Percentiles rank a stretch among this genome's conserved stretches.
phyloP scores from a whole-genome alignment of 2,113 vertebrate genomes.

The Oryzias woworae region DNA sequence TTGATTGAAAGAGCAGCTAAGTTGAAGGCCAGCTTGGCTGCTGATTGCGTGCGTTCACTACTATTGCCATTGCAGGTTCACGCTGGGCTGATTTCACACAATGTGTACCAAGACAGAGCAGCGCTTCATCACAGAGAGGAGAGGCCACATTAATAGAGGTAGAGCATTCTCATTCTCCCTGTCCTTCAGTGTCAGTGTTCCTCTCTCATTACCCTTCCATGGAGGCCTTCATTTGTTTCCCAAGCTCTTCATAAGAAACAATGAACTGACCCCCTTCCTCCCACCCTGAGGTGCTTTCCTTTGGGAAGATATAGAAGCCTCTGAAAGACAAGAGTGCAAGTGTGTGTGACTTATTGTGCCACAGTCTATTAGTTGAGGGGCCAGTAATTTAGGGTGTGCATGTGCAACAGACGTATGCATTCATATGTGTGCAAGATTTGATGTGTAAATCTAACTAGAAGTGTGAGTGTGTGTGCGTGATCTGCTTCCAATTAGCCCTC shows the following conservation, averaged over 20 bases:
- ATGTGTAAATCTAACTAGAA: constrained; percentile 57
- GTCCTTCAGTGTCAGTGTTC: constrained; percentile 32
- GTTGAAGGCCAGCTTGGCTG: constrained; percentile 21
- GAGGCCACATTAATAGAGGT: constrained; percentile 58
- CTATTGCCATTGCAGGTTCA: constrained; percentile 59
- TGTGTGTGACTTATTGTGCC: constrained; percentile 60
- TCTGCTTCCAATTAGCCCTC: constrained; percentile 68
- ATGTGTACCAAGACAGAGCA: constrained; percentile 34
- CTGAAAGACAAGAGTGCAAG: constrained; percentile 57
- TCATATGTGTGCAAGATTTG: constrained; percentile 40
- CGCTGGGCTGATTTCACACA: constrained; percentile 60
- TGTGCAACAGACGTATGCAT: constrained; percentile 32
- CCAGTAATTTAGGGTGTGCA: constrained; percentile 58
- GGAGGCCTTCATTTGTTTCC: constrained; percentile 62
- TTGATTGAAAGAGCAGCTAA: constrained; percentile 36
- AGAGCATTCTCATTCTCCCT: constrained; percentile 47
- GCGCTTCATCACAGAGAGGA: constrained; percentile 41
- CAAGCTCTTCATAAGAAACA: constrained; percentile 69
- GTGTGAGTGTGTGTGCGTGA: constrained; percentile 62
- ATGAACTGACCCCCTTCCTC: constrained; percentile 67
- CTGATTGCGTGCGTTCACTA: constrained; percentile 26
- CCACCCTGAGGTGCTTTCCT: constrained; percentile 68
- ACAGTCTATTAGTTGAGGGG: constrained; percentile 53
- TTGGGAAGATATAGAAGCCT: constrained; percentile 50
- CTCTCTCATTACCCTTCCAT: constrained; percentile 61